Evolutionary conservation across 2,113 vertebrate genomes (phyloP).

Genomic region (Cyrtonyx montezumae): DNA sequence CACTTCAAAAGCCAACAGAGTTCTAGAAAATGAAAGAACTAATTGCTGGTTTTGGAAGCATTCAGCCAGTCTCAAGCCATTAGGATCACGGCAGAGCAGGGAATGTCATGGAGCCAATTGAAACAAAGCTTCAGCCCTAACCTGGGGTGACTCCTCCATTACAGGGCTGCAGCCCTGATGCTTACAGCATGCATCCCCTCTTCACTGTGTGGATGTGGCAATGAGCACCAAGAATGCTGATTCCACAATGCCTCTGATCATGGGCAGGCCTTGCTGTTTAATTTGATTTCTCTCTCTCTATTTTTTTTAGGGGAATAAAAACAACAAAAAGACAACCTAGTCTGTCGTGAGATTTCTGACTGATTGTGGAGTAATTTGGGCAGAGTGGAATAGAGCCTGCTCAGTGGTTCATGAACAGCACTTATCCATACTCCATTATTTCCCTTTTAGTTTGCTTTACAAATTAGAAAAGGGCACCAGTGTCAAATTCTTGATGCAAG

Average conservation of each 20-base stretch:
- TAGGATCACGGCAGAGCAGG: constrained; percentile 35
- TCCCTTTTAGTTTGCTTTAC: constrained; percentile 76
- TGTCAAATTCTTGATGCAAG: constrained; percentile 74
- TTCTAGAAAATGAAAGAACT: constrained; percentile 64
- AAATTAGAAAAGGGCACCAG: constrained; percentile 74
- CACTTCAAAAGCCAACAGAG: constrained; percentile 20
- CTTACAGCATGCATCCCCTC: background rate
- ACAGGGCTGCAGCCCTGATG: background rate
- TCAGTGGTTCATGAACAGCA: constrained; percentile 75
- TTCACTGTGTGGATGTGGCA: background rate
- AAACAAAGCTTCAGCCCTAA: constrained; percentile 60
- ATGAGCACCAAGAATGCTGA: background rate
- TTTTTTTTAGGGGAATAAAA: constrained; percentile 40
- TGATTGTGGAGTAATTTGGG: constrained; percentile 71
- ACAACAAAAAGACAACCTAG: constrained; percentile 70
- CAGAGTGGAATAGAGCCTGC: constrained; percentile 71
- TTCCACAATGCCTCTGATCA: background rate
- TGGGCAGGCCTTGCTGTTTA: background rate
- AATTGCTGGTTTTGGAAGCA: constrained; percentile 67
- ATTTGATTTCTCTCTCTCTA: background rate
- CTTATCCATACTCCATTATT: constrained; percentile 69
- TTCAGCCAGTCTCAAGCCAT: constrained; percentile 70
- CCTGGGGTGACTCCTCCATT: constrained; percentile 16
- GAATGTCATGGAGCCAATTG: constrained; percentile 73
- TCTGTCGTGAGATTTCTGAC: constrained; percentile 68